A percentile compares a stretch with the other conserved stretches of the same genome.
These are phyloP conservation scores for Anoplolepis gracilipes DNA, from an alignment of 1,140 invertebrate genomes.

Conservation along the genomic window DNA sequence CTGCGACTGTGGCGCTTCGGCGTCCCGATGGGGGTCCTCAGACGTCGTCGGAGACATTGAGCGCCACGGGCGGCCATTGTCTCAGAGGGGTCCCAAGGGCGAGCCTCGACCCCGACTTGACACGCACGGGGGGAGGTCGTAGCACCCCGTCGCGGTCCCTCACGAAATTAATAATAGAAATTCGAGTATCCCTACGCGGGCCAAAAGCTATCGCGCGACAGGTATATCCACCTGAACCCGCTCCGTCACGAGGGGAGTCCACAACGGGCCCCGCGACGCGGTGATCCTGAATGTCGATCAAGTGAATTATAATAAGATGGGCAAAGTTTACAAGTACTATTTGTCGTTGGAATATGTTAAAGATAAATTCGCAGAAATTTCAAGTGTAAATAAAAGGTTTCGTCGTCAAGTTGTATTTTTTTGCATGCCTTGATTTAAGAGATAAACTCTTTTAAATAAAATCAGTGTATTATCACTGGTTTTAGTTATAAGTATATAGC, in stretches of 20 bases:
- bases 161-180: slow-evolving; percentile 83
- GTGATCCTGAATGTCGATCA: slow-evolving; percentile 44
- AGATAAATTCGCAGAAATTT: neutral
- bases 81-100: slow-evolving; percentile 79
- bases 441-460: no score
- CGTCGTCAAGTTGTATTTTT: neutral
- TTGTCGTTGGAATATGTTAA: slow-evolving; percentile 60
- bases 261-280: neutral
- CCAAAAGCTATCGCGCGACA: slow-evolving; percentile 57
- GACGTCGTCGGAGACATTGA: slow-evolving; percentile 85
- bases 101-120: slow-evolving; percentile 72
- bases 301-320: slow-evolving; percentile 65
- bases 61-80: slow-evolving; percentile 84
- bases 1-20: slow-evolving; percentile 78
- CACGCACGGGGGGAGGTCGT: slow-evolving; percentile 79
- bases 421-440: no score
- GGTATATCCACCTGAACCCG: slow-evolving; percentile 25
- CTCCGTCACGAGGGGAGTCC: neutral
- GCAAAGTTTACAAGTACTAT: slow-evolving; percentile 65
- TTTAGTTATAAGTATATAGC: no score
- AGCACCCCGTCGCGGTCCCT: slow-evolving; percentile 76
- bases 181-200: slow-evolving; percentile 74
- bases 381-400: neutral
- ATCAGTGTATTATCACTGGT: no score
- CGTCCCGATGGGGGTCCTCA: slow-evolving; percentile 82